Evolutionary conservation across 2,888 invertebrate genomes (phyloP).

Genomic region (Aspidiotus rigidus): DNA sequence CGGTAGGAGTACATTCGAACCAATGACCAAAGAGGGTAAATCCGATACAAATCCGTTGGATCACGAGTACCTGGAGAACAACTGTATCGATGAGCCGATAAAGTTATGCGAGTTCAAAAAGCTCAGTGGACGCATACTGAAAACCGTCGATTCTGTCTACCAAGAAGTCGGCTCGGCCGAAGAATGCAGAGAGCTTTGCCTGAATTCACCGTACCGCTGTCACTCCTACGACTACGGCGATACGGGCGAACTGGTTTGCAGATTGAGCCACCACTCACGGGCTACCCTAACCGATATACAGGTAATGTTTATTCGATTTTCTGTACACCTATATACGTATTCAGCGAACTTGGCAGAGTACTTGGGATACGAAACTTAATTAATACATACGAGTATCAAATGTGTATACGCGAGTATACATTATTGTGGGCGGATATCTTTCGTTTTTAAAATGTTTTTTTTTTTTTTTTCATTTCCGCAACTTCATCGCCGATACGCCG

Average conservation of each 20-base stretch:
- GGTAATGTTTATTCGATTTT: conserved; percentile 46
- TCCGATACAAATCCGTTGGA: conserved; percentile 41
- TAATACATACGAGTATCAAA: too few relatives aligned
- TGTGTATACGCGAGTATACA: too few relatives aligned
- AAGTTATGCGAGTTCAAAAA: conserved; percentile 90
- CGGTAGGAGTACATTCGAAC: conserved; percentile 67
- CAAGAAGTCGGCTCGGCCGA: conserved; percentile 81
- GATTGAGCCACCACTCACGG: conserved; percentile 81
- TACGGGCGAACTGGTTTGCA: conserved; percentile 85
- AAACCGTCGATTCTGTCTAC: conserved; percentile 88
- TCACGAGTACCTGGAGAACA: conserved; percentile 80
- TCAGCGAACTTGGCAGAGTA: background rate
- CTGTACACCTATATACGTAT: conserved; percentile 5
- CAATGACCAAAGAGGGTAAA: conserved; percentile 49
- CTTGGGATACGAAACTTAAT: too few relatives aligned
- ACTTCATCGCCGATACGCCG: background rate
- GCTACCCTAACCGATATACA: conserved; percentile 80
- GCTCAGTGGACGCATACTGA: conserved; percentile 74
- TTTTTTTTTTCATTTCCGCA: background rate
- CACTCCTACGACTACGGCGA: conserved; percentile 91
- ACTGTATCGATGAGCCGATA: conserved; percentile 88
- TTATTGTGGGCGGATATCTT: background rate
- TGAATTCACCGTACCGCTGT: conserved; percentile 81
- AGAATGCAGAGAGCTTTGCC: conserved; percentile 78
- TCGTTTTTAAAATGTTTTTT: background rate